phyloP scores from a whole-genome alignment of 2,888 invertebrate species.

The Torymus tubicola region DNA sequence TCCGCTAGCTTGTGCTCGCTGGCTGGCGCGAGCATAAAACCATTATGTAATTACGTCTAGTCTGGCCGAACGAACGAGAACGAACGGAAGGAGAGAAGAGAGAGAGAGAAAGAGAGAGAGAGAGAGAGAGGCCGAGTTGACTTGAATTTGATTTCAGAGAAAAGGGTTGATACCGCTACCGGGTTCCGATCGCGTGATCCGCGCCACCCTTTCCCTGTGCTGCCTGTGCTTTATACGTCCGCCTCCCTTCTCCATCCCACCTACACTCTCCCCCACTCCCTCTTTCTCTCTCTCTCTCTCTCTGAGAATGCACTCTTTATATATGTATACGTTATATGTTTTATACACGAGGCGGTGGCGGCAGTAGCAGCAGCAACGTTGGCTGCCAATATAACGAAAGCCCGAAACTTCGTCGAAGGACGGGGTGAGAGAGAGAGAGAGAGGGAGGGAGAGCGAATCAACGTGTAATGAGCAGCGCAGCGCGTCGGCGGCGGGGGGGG shows the following conservation, averaged over 20 bases:
- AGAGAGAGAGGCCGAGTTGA: slow-evolving; percentile 56
- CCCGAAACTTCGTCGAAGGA: slow-evolving; percentile 46
- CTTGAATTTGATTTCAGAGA: slow-evolving; percentile 73
- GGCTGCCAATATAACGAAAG: slow-evolving; percentile 36
- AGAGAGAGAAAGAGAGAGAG: slow-evolving; percentile 45
- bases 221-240: slow-evolving; percentile 58
- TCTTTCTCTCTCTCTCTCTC: slow-evolving; percentile 1
- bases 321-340: slow-evolving; percentile 36
- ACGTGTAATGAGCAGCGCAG: slow-evolving; percentile 39
- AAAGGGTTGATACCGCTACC: slow-evolving; percentile 70
- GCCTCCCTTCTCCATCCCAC: slow-evolving; percentile 52
- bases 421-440: neutral
- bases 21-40: slow-evolving; percentile 65
- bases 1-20: no score
- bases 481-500: no score
- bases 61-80: slow-evolving; percentile 63
- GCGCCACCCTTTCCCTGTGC: slow-evolving; percentile 66
- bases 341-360: slow-evolving; percentile 7
- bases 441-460: slow-evolving; percentile 29
- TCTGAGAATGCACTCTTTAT: slow-evolving; percentile 33
- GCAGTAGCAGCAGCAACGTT: neutral
- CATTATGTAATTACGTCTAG: slow-evolving; percentile 73
- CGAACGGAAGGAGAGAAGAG: slow-evolving; percentile 55
- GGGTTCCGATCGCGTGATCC: slow-evolving; percentile 72
- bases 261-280: no score